Conservation (phyloP, 2,888 invertebrate genomes). For the Drosophila eohydei region DNA sequence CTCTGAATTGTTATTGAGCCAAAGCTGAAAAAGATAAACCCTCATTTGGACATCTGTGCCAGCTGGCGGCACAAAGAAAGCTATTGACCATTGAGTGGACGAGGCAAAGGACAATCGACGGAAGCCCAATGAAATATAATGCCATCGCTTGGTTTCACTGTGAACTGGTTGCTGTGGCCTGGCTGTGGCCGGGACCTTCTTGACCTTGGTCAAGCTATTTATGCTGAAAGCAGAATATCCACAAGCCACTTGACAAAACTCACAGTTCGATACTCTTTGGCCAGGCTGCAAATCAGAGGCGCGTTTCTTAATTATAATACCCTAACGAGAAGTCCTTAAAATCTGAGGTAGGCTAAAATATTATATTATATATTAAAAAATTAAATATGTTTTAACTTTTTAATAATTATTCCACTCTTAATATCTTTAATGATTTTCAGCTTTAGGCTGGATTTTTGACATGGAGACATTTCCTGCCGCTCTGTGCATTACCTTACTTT, state of each 20-base stretch:
- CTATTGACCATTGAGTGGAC: slow-evolving; percentile 29
- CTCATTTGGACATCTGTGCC: slow-evolving; percentile 39
- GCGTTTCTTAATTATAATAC: slow-evolving; percentile 43
- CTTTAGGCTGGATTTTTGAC: too few species aligned
- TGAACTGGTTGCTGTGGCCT: slow-evolving; percentile 31
- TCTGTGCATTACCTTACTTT: too few species aligned
- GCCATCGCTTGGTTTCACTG: slow-evolving; percentile 32
- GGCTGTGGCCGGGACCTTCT: slow-evolving; percentile 19
- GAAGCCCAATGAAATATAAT: slow-evolving; percentile 49
- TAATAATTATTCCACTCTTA: too few species aligned
- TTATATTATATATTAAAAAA: too few species aligned
- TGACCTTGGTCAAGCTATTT: slow-evolving; percentile 70
- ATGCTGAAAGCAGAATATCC: slow-evolving; percentile 70
- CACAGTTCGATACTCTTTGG: slow-evolving; percentile 31
- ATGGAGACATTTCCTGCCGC: too few species aligned
- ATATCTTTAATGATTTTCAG: too few species aligned
- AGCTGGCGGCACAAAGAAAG: slow-evolving; percentile 44
- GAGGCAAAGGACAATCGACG: slow-evolving; percentile 32
- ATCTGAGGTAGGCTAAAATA: not conserved
- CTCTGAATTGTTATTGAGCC: slow-evolving; percentile 15
- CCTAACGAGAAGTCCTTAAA: slow-evolving; percentile 8
- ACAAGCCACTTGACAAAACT: slow-evolving; percentile 64
- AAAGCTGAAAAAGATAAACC: slow-evolving; percentile 16
- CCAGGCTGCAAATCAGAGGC: slow-evolving; percentile 17
- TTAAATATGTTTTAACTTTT: too few species aligned